Base-by-base conservation (phyloP, 2,888 invertebrate genomes). In the Scelioninae gen. 1 region DNA sequence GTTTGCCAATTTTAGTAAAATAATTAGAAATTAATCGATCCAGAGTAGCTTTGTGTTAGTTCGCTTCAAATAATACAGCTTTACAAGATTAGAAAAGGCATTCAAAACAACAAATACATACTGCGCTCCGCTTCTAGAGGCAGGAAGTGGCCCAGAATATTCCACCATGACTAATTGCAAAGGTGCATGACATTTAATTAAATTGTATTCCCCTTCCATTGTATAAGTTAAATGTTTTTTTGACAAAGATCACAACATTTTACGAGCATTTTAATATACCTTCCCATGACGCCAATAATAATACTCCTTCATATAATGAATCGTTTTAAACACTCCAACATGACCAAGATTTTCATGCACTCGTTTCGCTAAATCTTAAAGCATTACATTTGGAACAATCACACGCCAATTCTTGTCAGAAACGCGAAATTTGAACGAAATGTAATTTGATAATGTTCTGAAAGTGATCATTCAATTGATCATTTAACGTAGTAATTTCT, bases 1-100 rank as follows among this genome's bases (percentile, higher is more conserved):
- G 75, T 56, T 76, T 75, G 5, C 75, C 76, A n/a, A 66, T n/a
- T 16, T 53, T 60, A 0, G 16, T 32, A 51, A 69, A 16, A 43
- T 69, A 75, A 69, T 58, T 34, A 15, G 58, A 6, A 6, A 68
- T 8, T 11, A 74, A 43, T 38, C 69, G 11, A 13, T 74, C 53
- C 10, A 72, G 15, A 5, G 71, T 53, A 0, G 49, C 60, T 34
- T 60, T 8, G 79, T 56, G 0, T 75, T 84, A 0, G 76, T 76
- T 5, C 71, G 55, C 45, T 79, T 82, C 23, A 84, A 53, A 9
- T 58, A 43, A 68, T 77, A 82, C n/a, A 84, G 23, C 16, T 62
- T 65, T 0, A 85, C 78, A 9, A 77, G 45, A 71, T 83, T 85
- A 5, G 58, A 47, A 49, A 75, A 75, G 11, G n/a, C 23, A 49